Evolutionary conservation across 2,113 vertebrate species (phyloP), one percentile per base, ranked within the genome.

Genomic region (Lampris incognitus): DNA sequence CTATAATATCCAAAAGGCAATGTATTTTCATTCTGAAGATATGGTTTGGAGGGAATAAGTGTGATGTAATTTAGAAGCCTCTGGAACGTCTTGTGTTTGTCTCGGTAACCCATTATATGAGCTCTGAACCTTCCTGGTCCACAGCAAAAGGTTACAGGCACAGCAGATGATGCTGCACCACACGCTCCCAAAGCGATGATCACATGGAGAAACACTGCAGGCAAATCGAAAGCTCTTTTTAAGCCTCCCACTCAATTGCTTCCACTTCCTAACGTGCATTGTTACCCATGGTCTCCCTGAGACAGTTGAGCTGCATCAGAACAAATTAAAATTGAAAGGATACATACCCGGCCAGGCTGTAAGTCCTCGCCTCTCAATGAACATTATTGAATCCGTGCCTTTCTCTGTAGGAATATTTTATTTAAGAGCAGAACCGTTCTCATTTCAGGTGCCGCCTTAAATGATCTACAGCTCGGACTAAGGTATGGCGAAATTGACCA

Each of bases 121-220:
- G 71, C 59, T 55, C 44, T 51, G 41, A 66, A 69, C 51, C 36
- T 46, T 64, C 40, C 64, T 64, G 54, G 74, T 76, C 51, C 56
- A 63, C 65, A 81, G 60, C 72, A 70, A 73, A 83, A 83, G 56
- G 75, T 82, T 80, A 66, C 58, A 72, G 68, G 59, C 54, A 72
- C 76, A 82, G 74, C 46, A 60, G 56, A 75, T 81, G 8, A 71
- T 77, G 61, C 52, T 38, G 67, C 59, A 64, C 24, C 59, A 68
- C 54, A 78, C 24, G 62, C 60, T 82, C 74, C 58, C 74, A 62
- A 54, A 77, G 76, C 80, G 70, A 73, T 78, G 76, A 89, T 85
- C 52, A 82, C 69, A 81, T 79, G 63, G 42, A 51, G 49, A 60
- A 51, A 68, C 49, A 70, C 71, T 74, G 56, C 9, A 80, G 81